Evolutionary conservation across 2,797 vertebrate genomes (phyloP).

Genomic region (Sebastes kiyomatsui): DNA sequence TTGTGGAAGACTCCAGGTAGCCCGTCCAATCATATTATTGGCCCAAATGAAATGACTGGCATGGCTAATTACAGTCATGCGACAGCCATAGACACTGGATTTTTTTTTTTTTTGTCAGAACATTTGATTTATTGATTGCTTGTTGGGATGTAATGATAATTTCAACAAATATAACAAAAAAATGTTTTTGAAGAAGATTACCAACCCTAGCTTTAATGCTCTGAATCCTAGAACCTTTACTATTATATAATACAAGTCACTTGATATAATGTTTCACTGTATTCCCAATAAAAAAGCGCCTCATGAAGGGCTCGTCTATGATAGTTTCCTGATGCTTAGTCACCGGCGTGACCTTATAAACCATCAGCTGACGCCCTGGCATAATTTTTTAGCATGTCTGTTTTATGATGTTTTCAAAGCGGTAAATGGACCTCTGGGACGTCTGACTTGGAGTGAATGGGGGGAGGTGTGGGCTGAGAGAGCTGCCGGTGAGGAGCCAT

Average conservation of each 20-base stretch:
- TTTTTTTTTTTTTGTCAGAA: not conserved
- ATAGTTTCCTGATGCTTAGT: conserved; percentile 37
- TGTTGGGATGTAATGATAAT: not conserved
- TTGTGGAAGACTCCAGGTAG: too few relatives aligned
- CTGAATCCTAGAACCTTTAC: not conserved
- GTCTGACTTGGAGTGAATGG: conserved; percentile 27
- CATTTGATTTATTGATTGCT: not conserved
- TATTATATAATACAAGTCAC: not conserved
- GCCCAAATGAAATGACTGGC: too few relatives aligned
- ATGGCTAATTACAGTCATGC: too few relatives aligned
- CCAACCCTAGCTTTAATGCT: not conserved
- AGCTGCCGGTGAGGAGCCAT: conserved; percentile 38
- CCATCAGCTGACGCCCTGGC: conserved; percentile 46
- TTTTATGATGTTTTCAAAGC: conserved; percentile 66
- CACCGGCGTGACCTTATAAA: conserved; percentile 48
- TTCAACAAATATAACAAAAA: not conserved
- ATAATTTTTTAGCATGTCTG: not conserved
- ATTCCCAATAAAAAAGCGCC: not conserved
- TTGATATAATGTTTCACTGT: not conserved
- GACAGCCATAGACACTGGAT: not conserved
- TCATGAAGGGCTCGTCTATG: not conserved
- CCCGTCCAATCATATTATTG: too few relatives aligned
- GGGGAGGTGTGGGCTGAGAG: conserved; percentile 16
- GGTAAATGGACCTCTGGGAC: conserved; percentile 52
- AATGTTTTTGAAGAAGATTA: not conserved